Percentiles rank a stretch among this genome's conserved stretches.
These are phyloP conservation scores for Pecten maximus DNA, from an alignment of 2,888 invertebrate genomes.

Conservation along the genomic window DNA sequence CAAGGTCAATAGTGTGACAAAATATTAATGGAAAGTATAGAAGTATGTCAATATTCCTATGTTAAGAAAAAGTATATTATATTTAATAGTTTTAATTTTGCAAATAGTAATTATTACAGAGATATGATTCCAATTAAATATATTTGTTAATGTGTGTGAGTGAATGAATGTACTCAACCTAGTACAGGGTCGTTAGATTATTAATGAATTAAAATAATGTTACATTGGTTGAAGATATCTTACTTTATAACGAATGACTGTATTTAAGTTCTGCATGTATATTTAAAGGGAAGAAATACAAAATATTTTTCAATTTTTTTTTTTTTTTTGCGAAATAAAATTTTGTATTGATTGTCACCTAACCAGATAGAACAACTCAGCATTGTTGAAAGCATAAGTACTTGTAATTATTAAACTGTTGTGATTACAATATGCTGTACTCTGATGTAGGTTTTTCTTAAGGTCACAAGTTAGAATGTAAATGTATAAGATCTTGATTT, in stretches of 20 bases:
- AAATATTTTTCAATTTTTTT: not conserved
- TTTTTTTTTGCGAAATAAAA: not conserved
- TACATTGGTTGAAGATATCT: not conserved
- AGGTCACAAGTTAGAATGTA: no score
- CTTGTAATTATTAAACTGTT: no score
- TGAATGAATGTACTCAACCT: not conserved
- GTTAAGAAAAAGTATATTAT: not conserved
- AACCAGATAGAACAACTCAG: no score
- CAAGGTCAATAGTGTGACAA: not conserved
- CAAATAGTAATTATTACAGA: not conserved
- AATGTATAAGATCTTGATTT: no score
- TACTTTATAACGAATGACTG: not conserved
- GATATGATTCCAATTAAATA: not conserved
- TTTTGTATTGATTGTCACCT: no score
- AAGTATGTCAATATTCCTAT: not conserved
- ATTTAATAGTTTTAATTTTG: conserved; percentile 14
- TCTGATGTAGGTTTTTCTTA: no score
- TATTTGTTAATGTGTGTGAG: conserved; percentile 1
- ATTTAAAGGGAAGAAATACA: not conserved
- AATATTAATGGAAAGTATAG: not conserved
- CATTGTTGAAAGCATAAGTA: no score
- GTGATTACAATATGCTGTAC: no score
- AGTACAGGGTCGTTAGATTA: not conserved
- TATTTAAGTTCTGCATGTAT: not conserved
- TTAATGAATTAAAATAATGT: not conserved